A percentile compares a stretch with the other conserved stretches of the same genome.
Evolutionary conservation across 2,113 vertebrate genomes (phyloP).

Genomic region (Nicator chloris): DNA sequence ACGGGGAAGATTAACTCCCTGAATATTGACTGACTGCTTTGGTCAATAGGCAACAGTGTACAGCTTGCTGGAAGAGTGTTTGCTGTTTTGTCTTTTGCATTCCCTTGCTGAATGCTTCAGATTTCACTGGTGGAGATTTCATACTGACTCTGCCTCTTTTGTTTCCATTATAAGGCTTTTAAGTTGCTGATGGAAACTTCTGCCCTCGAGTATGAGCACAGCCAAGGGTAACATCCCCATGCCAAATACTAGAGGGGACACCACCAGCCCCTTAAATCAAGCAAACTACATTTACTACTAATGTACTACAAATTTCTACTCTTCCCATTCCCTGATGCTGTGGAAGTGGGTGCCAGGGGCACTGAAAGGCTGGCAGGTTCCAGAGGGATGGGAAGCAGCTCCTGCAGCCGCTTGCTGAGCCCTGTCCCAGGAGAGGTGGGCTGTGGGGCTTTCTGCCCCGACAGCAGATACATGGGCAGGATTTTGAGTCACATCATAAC

Average conservation of each 20-base stretch:
- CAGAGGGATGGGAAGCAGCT: neutral
- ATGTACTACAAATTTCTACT: neutral
- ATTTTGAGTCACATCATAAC: neutral
- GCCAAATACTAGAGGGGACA: neutral
- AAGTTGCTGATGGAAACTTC: conserved; percentile 30
- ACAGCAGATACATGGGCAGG: neutral
- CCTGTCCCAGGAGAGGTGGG: neutral
- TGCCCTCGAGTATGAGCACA: neutral
- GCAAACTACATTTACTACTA: neutral
- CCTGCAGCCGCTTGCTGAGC: neutral
- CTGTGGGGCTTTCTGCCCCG: neutral
- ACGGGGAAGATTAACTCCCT: neutral
- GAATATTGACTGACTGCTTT: neutral
- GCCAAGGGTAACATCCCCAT: conserved; percentile 31
- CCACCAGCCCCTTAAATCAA: neutral
- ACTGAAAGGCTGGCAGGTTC: neutral
- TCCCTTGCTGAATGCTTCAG: neutral
- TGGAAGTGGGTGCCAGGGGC: neutral
- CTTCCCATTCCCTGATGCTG: neutral
- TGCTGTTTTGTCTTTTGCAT: neutral
- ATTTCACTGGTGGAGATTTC: neutral
- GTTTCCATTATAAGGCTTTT: neutral
- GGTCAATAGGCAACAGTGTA: neutral
- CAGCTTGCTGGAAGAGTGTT: neutral
- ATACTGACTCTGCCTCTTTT: neutral